phyloP scores from a whole-genome alignment of 2,113 vertebrate genomes.

The Malurus melanocephalus region DNA sequence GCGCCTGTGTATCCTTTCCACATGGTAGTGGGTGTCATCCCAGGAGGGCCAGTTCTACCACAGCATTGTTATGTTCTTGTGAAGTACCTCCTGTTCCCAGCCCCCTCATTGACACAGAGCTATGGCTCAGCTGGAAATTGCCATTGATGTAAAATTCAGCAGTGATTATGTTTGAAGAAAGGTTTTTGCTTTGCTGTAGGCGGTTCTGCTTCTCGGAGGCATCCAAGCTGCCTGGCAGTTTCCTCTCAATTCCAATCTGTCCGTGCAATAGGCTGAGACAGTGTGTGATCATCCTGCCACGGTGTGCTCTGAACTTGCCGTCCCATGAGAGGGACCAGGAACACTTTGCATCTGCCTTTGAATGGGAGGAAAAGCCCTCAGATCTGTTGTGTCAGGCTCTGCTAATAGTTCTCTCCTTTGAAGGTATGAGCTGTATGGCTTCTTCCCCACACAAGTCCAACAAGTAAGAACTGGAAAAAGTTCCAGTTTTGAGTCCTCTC shows the following conservation, averaged over 20 bases:
- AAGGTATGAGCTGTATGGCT: neutral
- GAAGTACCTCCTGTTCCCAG: slow-evolving; percentile 3
- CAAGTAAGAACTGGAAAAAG: neutral
- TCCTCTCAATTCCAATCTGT: neutral
- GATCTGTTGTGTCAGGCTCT: neutral
- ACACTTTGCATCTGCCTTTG: neutral
- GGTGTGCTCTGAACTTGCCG: neutral
- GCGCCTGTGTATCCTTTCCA: neutral
- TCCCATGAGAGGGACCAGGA: neutral
- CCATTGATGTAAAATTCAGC: slow-evolving; percentile 48
- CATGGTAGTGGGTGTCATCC: neutral
- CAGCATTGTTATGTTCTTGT: neutral
- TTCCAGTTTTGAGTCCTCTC: neutral
- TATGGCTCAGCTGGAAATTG: slow-evolving; percentile 3
- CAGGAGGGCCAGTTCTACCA: slow-evolving; percentile 11
- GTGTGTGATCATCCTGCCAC: rapidly evolving
- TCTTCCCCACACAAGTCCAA: neutral
- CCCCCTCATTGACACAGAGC: slow-evolving; percentile 33
- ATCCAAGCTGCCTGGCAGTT: neutral
- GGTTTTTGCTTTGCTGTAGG: slow-evolving; percentile 33
- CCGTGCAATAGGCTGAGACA: neutral
- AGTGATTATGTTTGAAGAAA: slow-evolving; percentile 10
- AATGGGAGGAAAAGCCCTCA: neutral
- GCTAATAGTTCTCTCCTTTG: neutral
- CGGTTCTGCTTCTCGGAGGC: slow-evolving; percentile 1